These are phyloP conservation scores for Amblyornis subalaris DNA, from an alignment of 2,113 vertebrate genomes.

Conservation along the genomic window DNA sequence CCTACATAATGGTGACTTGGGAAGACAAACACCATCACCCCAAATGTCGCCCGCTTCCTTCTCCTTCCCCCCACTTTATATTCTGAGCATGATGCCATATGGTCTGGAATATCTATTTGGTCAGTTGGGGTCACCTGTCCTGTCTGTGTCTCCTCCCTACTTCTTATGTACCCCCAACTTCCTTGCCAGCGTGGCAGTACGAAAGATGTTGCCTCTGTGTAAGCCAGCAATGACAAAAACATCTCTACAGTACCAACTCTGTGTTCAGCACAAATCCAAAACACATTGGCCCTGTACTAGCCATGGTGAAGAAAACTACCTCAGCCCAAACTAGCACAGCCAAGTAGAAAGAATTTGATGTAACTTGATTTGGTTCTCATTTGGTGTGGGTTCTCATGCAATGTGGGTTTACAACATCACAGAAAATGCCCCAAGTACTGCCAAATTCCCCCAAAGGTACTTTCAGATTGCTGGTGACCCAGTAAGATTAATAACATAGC, in stretches of 20 bases:
- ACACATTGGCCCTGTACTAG: neutral
- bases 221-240: neutral
- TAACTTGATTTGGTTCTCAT: neutral
- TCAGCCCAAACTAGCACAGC: neutral
- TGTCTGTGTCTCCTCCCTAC: fast-evolving
- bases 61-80: neutral
- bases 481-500: neutral
- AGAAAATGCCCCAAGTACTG: neutral
- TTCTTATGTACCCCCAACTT: too few relatives aligned
- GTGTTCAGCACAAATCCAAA: neutral
- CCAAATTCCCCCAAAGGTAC: neutral
- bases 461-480: neutral
- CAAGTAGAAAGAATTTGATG: neutral
- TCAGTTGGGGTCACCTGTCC: neutral
- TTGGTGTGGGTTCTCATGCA: neutral
- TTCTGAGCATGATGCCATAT: neutral
- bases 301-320: neutral
- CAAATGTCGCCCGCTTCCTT: fast-evolving
- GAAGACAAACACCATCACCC: neutral
- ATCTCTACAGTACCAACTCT: neutral
- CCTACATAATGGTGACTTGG: neutral
- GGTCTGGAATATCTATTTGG: neutral
- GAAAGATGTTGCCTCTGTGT: neutral
- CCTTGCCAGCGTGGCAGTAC: neutral
- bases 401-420: neutral